phyloP scores from a whole-genome alignment of 2,113 vertebrate species.

The Mugil cephalus region DNA sequence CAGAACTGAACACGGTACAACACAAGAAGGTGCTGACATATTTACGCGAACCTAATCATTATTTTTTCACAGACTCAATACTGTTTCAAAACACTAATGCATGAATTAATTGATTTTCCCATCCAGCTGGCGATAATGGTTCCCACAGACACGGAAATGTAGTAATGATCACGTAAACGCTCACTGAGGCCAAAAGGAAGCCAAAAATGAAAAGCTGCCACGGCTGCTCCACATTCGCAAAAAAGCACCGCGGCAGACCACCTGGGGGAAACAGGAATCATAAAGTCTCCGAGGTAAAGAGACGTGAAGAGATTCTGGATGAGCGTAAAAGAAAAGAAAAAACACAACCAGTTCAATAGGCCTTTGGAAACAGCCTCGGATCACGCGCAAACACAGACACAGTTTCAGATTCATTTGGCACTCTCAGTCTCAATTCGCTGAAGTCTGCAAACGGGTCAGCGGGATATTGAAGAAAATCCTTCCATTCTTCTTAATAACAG shows the following conservation, averaged over 20 bases:
- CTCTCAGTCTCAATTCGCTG: not conserved
- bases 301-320: not conserved
- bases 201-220: slow-evolving; percentile 2
- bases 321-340: slow-evolving; percentile 22
- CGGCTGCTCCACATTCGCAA: not conserved
- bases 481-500: not conserved
- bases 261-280: slow-evolving; percentile 4
- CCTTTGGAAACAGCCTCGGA: not conserved
- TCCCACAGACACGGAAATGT: slow-evolving; percentile 3
- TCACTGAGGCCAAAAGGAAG: slow-evolving; percentile 7
- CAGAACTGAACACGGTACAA: not conserved
- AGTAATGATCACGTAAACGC: not conserved
- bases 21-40: not conserved
- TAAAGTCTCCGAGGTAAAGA: slow-evolving; percentile 1
- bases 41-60: slow-evolving; percentile 8
- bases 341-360: not conserved
- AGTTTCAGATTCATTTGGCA: not conserved
- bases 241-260: too few relatives aligned
- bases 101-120: slow-evolving; percentile 26
- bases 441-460: not conserved
- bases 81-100: slow-evolving; percentile 16
- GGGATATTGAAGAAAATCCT: not conserved
- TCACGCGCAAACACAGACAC: not conserved
- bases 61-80: not conserved
- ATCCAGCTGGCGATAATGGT: slow-evolving; percentile 27